Conservation (phyloP, 2,113 vertebrate species). For the Nothocercus nigrocapillus region DNA sequence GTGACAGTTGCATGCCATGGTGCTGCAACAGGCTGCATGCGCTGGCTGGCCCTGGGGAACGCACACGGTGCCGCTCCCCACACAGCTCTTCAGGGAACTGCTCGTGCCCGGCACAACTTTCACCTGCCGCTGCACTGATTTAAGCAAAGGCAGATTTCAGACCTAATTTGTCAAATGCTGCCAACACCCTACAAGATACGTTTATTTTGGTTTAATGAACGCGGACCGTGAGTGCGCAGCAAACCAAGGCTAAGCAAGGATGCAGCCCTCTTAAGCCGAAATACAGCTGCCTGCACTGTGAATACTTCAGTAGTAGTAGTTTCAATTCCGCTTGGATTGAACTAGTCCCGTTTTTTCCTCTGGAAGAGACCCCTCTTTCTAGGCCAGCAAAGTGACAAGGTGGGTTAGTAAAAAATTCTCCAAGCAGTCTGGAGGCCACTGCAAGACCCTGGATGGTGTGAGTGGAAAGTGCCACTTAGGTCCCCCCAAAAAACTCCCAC, state of each 20-base stretch:
- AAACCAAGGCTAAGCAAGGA: neutral
- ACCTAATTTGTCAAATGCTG: slow-evolving; percentile 17
- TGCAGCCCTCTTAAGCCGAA: neutral
- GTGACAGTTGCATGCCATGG: no score
- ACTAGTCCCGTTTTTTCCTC: neutral
- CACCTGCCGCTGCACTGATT: slow-evolving; percentile 37
- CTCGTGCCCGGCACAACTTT: slow-evolving; percentile 26
- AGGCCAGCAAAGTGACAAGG: neutral
- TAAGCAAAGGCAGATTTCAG: slow-evolving; percentile 32
- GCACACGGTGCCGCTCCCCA: no score
- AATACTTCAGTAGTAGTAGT: neutral
- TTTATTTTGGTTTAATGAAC: slow-evolving; percentile 37
- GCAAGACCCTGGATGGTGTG: neutral
- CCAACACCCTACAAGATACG: neutral
- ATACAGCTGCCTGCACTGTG: neutral
- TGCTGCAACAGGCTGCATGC: no score
- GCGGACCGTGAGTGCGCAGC: neutral
- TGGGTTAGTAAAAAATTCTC: neutral
- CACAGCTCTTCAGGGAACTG: neutral
- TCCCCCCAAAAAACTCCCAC: neutral
- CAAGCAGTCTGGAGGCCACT: neutral
- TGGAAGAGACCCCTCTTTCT: neutral
- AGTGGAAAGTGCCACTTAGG: neutral
- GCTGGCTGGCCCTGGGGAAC: no score
- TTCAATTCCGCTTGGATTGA: neutral